Conservation (phyloP, 1,140 invertebrate genomes). For the Pogonomyrmex californicus region DNA sequence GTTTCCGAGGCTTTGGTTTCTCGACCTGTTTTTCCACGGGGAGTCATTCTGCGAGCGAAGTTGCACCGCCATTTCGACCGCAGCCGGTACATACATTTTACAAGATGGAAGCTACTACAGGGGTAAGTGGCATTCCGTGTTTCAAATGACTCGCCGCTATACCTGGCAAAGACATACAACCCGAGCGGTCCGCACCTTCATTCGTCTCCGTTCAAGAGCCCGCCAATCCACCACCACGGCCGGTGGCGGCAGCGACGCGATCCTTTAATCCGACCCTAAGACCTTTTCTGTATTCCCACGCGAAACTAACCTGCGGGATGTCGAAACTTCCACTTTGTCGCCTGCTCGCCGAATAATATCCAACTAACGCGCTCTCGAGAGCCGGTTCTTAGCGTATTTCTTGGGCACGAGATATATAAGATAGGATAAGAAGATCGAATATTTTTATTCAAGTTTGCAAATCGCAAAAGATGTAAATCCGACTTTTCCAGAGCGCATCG, state of each 20-base stretch:
- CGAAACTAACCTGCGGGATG: conserved; percentile 52
- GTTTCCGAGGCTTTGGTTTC: conserved; percentile 6
- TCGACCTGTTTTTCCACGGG: conserved; percentile 33
- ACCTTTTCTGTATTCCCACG: conserved; percentile 61
- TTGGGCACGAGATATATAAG: neutral
- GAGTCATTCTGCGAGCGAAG: conserved; percentile 34
- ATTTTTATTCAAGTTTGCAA: conserved; percentile 46
- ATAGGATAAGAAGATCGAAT: conserved; percentile 8
- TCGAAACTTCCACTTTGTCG: conserved; percentile 57
- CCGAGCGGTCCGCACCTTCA: conserved; percentile 52
- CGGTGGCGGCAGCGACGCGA: conserved; percentile 47
- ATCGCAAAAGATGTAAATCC: conserved; percentile 22
- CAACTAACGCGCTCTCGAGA: conserved; percentile 22
- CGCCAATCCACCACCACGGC: conserved; percentile 57
- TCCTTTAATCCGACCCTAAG: conserved; percentile 70
- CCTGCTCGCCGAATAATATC: conserved; percentile 46
- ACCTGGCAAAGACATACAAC: conserved; percentile 66
- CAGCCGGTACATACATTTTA: conserved; percentile 61
- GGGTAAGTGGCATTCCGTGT: conserved; percentile 55
- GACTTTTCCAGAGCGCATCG: conserved; percentile 4
- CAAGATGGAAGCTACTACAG: conserved; percentile 49
- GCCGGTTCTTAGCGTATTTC: conserved; percentile 18
- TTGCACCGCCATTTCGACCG: conserved; percentile 41
- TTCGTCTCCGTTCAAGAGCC: conserved; percentile 65
- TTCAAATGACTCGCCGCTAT: conserved; percentile 54